Conservation (phyloP, 2,888 invertebrate genomes). For the Caenorhabditis macrosperma region DNA sequence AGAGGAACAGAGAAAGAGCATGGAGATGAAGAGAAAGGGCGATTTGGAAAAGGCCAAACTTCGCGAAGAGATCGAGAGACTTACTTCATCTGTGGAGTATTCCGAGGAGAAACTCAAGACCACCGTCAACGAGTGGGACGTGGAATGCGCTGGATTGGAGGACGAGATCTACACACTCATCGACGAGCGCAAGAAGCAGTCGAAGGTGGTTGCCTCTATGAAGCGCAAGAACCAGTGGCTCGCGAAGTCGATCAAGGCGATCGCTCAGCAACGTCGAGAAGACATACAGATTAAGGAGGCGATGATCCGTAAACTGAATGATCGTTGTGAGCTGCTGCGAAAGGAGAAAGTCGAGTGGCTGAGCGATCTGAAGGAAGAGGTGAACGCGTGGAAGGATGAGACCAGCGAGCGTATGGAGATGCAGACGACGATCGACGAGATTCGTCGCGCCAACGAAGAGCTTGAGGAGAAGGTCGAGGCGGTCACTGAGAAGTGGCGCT, state of each 20-base stretch:
- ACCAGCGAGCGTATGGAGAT: background rate
- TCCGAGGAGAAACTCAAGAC: background rate
- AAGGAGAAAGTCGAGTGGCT: constrained; percentile 16
- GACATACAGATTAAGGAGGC: background rate
- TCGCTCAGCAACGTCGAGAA: constrained; percentile 16
- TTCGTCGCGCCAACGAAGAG: background rate
- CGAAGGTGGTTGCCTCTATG: constrained; percentile 8
- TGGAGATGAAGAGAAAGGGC: background rate
- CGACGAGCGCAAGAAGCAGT: background rate
- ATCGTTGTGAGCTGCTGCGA: background rate
- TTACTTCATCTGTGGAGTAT: background rate
- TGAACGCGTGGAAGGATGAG: constrained; percentile 9
- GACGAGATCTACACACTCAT: constrained; percentile 6
- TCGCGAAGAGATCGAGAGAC: background rate
- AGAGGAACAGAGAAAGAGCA: background rate
- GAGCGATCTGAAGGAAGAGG: background rate
- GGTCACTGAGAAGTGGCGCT: constrained; percentile 8
- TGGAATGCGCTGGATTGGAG: constrained; percentile 10
- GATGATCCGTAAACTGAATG: constrained; percentile 2
- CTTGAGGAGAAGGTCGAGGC: constrained; percentile 28
- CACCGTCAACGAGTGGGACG: constrained; percentile 11
- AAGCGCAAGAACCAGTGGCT: constrained; percentile 6
- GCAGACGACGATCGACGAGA: constrained; percentile 5
- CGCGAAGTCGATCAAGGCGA: background rate
- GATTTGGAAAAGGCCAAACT: background rate